phyloP scores from a whole-genome alignment of 2,797 vertebrate species.

The Morelia viridis region DNA sequence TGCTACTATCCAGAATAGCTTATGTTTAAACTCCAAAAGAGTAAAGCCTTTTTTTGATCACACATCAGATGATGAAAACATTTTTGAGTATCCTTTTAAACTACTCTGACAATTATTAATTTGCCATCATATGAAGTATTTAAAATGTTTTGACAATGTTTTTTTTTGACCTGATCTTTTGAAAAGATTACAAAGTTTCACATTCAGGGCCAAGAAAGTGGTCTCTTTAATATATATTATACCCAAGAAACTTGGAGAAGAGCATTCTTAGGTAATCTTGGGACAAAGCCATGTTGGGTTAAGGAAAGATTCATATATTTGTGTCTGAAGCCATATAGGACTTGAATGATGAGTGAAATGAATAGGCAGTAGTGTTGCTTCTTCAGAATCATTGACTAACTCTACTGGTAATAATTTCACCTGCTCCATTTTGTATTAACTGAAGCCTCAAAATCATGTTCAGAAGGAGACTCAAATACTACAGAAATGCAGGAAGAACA shows the following conservation, averaged over 20 bases:
- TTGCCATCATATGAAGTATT: neutral
- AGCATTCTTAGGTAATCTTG: neutral
- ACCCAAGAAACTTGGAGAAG: neutral
- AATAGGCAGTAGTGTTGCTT: neutral
- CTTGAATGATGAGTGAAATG: neutral
- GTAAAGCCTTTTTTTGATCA: neutral
- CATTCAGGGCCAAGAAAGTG: neutral
- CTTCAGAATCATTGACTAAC: neutral
- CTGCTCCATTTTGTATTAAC: neutral
- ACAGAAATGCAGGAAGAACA: neutral
- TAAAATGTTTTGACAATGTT: neutral
- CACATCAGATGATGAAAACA: neutral
- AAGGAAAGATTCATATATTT: neutral
- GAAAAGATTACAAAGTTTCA: neutral
- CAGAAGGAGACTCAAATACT: neutral
- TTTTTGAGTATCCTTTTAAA: neutral
- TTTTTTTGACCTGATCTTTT: neutral
- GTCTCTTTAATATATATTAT: neutral
- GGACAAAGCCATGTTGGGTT: neutral
- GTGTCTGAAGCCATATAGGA: neutral
- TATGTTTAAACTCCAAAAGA: neutral
- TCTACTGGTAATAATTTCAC: neutral
- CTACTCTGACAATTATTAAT: conserved; percentile 24
- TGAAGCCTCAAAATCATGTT: neutral
- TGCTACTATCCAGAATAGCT: neutral